Evolutionary conservation across 2,888 invertebrate species (phyloP), one percentile per base, ranked within the genome.

Genomic region (Digitonthophagus gazella): DNA sequence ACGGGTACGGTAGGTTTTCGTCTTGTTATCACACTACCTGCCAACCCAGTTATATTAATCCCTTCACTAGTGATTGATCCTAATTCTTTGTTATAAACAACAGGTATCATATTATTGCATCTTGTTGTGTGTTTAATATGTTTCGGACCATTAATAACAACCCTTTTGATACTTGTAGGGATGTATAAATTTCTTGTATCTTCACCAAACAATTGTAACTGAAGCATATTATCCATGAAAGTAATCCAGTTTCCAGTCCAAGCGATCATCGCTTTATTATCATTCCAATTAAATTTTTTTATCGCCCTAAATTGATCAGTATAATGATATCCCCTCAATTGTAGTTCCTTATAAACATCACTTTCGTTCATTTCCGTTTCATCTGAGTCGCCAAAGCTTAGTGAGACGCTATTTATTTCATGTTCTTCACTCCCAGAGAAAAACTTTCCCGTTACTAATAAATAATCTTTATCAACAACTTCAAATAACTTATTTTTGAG

Each of bases 201-300:
- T 56, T 87, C 84, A 6, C 88, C 87, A 8, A 93, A 78, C 66
- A 94, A 90, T 75, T 89, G 88, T 74, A 93, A 86, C 82, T 96
- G 96, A 11, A 96, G 84, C 89, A 96, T 90, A 66, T 92, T 92
- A 82, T 96, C 96, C 85, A 96, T 88, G 82, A 93, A 95, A 0
- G 93, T 87, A 8, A 94, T 90, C 95, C 95, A 96, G 82, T 95
- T 93, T 76, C 90, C 90, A 64, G 87, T 85, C 94, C 95, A 96
- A 65, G 85, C 81, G 4, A 89, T 79, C 16, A 83, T 82, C 0
- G 87, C 88, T 0, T 83, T 82, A 2, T 83, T 84, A 76, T 78
- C 78, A 78, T 67, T 58, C 3, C 69, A 14, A 65, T 74, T 72
- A 44, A 72, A 71, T 28, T 73, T 70, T 20, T 74, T 72, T 0